Evolutionary conservation across 2,888 invertebrate species (phyloP), one percentile per base, ranked within the genome.

Genomic region (Idaea dimidiata): DNA sequence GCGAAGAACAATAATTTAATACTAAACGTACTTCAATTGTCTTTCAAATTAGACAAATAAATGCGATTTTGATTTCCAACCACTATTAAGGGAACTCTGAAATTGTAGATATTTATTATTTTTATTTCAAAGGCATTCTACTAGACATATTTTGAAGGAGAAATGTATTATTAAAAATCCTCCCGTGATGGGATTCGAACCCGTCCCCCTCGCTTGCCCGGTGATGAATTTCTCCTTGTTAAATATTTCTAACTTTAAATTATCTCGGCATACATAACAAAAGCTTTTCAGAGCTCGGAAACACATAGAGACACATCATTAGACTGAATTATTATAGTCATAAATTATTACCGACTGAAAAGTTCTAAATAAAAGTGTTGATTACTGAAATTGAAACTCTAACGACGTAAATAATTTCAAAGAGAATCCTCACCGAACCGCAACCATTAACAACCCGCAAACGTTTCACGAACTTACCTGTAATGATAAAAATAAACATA

Each of bases 401-500:
- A 68, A 68, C 67, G 66, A 69, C 71, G 75, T 75, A 76, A 78
- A 82, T 76, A 76, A 72, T 75, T 80, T 83, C 79, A 86, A 88
- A 81, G 78, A 73, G 77, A 79, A 83, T 84, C 76, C 85, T 86
- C 82, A 86, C 88, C 84, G 77, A 80, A 83, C 76, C 81, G 80
- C 79, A 79, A 72, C 84, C 81, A 86, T 88, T 87, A 87, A 77
- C 78, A 77, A 74, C 74, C 80, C 76, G 76, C 79, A 80, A 86
- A 79, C 76, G 82, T 75, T 84, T 75, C 80, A 74, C 80, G 80
- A 83, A 89, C 88, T 89, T 88, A 89, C 87, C 87, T 90, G 87
- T 83, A 91, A 88, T 87, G 84, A 89, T 88, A 88, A 88, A 89
- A 86, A 86, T 85, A 88, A 88, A 89, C 79, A 84, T 87, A 83